These are phyloP conservation scores for Polyergus mexicanus DNA, from an alignment of 1,140 invertebrate species.

Conservation along the genomic window DNA sequence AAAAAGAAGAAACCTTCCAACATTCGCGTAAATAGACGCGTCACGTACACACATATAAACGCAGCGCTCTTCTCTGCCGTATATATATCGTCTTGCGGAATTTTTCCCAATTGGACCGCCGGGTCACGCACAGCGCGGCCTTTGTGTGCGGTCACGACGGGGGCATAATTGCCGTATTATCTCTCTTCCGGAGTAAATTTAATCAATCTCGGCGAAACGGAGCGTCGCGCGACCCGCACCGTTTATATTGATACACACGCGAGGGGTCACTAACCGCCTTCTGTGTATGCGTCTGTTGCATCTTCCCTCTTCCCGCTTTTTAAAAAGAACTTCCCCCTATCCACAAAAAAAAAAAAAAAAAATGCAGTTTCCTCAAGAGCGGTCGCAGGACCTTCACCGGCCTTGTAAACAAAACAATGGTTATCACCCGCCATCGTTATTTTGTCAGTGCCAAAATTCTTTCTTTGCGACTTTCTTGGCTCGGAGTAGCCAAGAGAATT, in stretches of 20 bases:
- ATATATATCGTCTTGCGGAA: slow-evolving; percentile 4
- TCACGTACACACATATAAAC: not conserved
- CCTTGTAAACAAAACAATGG: not conserved
- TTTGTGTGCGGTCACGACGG: slow-evolving; percentile 57
- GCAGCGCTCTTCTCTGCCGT: too few relatives aligned
- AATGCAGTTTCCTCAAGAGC: not conserved
- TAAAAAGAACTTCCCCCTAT: too few relatives aligned
- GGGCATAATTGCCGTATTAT: slow-evolving; percentile 74
- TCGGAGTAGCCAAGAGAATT: not conserved
- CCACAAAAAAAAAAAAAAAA: too few relatives aligned
- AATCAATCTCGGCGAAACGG: slow-evolving; percentile 72
- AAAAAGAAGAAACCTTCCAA: not conserved
- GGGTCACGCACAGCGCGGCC: slow-evolving; percentile 42
- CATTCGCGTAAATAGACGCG: not conserved
- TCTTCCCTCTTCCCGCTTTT: not conserved
- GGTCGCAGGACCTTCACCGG: not conserved
- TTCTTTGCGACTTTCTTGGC: not conserved
- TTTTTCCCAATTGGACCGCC: slow-evolving; percentile 27
- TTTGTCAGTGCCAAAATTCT: not conserved
- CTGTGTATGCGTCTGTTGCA: too few relatives aligned
- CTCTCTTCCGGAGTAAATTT: slow-evolving; percentile 76
- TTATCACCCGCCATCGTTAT: not conserved
- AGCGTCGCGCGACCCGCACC: slow-evolving; percentile 56
- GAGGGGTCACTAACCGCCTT: slow-evolving; percentile 69
- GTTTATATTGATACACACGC: slow-evolving; percentile 64